These are phyloP conservation scores for Harpegnathos saltator DNA, from an alignment of 1,140 invertebrate genomes.

Conservation along the genomic window DNA sequence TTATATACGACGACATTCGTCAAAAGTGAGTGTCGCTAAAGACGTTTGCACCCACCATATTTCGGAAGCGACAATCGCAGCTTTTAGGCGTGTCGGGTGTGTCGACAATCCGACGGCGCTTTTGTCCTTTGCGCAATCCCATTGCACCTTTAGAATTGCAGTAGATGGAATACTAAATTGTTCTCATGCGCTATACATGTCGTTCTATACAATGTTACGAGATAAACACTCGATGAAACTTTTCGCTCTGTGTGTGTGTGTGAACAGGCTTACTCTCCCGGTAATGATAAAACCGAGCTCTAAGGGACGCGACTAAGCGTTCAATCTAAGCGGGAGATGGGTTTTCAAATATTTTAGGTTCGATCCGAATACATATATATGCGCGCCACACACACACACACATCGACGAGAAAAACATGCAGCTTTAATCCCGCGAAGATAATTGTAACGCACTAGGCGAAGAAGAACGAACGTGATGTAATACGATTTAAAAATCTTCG, in stretches of 20 bases:
- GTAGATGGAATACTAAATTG: slow-evolving; percentile 44
- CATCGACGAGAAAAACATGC: background rate
- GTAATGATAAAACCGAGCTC: too few relatives aligned
- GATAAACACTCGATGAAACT: slow-evolving; percentile 22
- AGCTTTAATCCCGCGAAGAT: slow-evolving; percentile 28
- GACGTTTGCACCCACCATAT: background rate
- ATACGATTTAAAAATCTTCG: slow-evolving; percentile 40
- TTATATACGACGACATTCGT: slow-evolving; percentile 15
- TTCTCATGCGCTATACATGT: background rate
- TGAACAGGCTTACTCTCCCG: too few relatives aligned
- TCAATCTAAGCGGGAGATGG: too few relatives aligned
- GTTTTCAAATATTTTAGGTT: too few relatives aligned
- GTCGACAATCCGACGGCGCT: slow-evolving; percentile 12
- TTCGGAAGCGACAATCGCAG: slow-evolving; percentile 28
- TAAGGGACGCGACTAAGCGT: too few relatives aligned
- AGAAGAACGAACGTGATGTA: slow-evolving; percentile 5
- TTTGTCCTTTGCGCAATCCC: slow-evolving; percentile 32
- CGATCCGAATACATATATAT: too few relatives aligned
- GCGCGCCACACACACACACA: too few relatives aligned
- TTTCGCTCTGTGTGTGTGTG: too few relatives aligned
- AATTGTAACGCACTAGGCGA: slow-evolving; percentile 16
- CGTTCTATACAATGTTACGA: background rate
- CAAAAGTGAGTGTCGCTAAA: slow-evolving; percentile 31
- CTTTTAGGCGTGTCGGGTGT: slow-evolving; percentile 24
- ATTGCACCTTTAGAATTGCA: background rate